phyloP scores from a whole-genome alignment of 2,113 vertebrate genomes.

The Mormyrus lacerda region DNA sequence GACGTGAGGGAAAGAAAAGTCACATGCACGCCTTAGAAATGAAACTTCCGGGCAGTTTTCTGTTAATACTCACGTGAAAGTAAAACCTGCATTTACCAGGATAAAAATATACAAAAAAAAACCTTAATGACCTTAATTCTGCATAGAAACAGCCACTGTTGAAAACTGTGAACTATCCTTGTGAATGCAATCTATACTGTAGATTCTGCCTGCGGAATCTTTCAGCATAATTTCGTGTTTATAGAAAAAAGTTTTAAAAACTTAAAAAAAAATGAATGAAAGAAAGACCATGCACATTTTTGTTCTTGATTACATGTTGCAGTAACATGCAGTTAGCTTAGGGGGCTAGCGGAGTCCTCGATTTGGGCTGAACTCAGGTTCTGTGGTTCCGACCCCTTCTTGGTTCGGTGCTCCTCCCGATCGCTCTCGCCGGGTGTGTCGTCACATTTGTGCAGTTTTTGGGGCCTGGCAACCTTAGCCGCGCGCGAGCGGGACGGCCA shows the following conservation, averaged over 20 bases:
- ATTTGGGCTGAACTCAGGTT: slow-evolving; percentile 17
- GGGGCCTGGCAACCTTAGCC: neutral
- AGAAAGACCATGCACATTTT: slow-evolving; percentile 7
- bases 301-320: slow-evolving; percentile 22
- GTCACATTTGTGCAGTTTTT: neutral
- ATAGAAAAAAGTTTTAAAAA: slow-evolving; percentile 9
- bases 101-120: slow-evolving; percentile 15
- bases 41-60: slow-evolving; percentile 22
- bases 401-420: neutral
- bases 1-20: neutral
- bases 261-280: slow-evolving; percentile 6
- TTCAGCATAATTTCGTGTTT: slow-evolving; percentile 21
- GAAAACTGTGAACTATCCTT: slow-evolving; percentile 57
- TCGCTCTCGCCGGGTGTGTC: neutral
- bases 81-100: slow-evolving; percentile 18
- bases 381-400: slow-evolving; percentile 2
- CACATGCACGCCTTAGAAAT: slow-evolving; percentile 4
- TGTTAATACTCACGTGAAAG: slow-evolving; percentile 9
- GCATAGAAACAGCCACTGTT: slow-evolving; percentile 34
- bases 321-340: slow-evolving; percentile 9
- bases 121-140: slow-evolving; percentile 24
- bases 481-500: neutral
- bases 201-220: slow-evolving; percentile 29
- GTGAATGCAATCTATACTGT: slow-evolving; percentile 31
- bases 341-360: slow-evolving; percentile 7